Evolutionary conservation across 2,888 invertebrate genomes (phyloP).

Genomic region (Luperina nickerlii): DNA sequence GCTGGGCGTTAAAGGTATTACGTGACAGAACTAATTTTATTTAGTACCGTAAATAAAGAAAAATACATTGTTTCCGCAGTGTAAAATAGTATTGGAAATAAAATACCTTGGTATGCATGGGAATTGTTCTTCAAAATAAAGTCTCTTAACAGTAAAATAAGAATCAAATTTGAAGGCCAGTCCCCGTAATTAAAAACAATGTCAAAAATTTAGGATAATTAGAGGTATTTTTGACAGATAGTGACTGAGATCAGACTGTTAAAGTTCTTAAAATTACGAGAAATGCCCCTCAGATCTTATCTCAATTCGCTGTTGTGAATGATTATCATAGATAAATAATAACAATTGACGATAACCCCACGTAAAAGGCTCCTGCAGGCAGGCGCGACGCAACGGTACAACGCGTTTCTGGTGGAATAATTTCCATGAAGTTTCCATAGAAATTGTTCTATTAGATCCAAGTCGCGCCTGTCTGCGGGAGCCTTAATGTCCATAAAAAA

Average conservation of each 20-base stretch:
- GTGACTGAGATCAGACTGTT: too few relatives aligned
- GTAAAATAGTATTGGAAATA: neutral
- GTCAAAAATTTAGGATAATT: too few relatives aligned
- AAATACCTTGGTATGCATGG: neutral
- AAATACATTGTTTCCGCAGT: constrained; percentile 7
- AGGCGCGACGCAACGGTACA: neutral
- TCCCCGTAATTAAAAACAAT: too few relatives aligned
- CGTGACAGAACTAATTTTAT: constrained; percentile 36
- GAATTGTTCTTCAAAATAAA: neutral
- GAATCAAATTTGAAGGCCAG: neutral
- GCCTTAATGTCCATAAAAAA: neutral
- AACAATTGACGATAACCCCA: neutral
- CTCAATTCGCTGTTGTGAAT: too few relatives aligned
- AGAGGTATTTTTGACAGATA: too few relatives aligned
- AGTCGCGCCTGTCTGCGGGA: neutral
- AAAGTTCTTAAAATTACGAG: too few relatives aligned
- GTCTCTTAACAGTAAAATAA: neutral
- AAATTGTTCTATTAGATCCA: neutral
- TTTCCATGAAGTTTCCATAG: neutral
- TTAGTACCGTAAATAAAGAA: constrained; percentile 33
- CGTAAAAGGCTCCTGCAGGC: neutral
- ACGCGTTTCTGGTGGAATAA: neutral
- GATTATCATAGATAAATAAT: too few relatives aligned
- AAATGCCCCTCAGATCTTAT: too few relatives aligned
- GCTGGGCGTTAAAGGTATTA: constrained; percentile 38